These are phyloP conservation scores for Callaeas wilsoni DNA, from an alignment of 2,113 vertebrate genomes.

Conservation along the genomic window DNA sequence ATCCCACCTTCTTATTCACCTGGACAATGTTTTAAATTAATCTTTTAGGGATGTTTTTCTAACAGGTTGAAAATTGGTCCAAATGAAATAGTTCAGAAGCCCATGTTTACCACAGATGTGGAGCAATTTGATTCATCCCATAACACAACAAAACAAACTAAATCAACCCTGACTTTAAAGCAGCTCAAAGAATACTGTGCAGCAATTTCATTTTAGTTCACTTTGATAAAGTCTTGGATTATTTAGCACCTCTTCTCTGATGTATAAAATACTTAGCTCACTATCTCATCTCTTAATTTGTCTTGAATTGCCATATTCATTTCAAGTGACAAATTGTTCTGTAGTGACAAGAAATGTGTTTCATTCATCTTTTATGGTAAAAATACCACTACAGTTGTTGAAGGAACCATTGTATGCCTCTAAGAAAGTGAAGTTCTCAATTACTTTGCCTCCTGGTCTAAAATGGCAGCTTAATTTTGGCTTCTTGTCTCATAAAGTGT, in stretches of 20 bases:
- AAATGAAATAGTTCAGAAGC: neutral
- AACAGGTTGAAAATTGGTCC: neutral
- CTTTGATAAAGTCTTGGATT: neutral
- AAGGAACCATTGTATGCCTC: neutral
- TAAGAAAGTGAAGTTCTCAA: neutral
- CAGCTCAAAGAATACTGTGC: neutral
- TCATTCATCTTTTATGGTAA: neutral
- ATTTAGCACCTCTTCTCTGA: neutral
- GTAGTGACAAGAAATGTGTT: neutral
- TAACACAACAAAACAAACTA: neutral
- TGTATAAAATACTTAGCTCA: neutral
- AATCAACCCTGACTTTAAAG: neutral
- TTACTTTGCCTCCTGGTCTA: neutral
- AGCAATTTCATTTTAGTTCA: neutral
- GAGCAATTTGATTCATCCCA: neutral
- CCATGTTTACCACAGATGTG: neutral
- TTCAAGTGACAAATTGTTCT: neutral
- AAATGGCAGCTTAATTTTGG: neutral
- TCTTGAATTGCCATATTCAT: neutral
- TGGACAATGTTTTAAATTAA: neutral
- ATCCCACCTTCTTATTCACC: neutral
- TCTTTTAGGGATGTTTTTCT: neutral
- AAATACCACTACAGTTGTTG: neutral
- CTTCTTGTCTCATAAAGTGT: neutral
- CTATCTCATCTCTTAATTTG: neutral